Conservation (phyloP, 2,888 invertebrate genomes). For the Pelosia muscerda region DNA sequence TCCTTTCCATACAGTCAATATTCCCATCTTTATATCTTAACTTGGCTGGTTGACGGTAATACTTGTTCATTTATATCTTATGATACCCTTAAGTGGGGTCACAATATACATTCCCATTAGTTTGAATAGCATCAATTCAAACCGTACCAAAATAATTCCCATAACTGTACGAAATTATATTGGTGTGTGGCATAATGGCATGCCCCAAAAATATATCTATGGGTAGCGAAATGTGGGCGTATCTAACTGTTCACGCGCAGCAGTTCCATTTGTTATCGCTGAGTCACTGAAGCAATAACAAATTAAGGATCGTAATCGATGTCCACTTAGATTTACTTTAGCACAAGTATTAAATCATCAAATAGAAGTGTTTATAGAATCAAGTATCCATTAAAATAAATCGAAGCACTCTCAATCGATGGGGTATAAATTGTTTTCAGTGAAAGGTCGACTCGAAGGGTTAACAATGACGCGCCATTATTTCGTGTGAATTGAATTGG, state of each 20-base stretch:
- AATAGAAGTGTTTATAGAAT: conserved; percentile 47
- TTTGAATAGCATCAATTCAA: background rate
- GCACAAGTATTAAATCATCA: conserved; percentile 17
- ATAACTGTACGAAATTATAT: background rate
- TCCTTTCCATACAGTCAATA: background rate
- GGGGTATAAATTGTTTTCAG: conserved; percentile 52
- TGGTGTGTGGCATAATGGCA: background rate
- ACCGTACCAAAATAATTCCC: background rate
- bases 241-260: background rate
- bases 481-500: conserved; percentile 71
- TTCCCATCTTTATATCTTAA: background rate
- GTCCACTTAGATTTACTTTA: background rate
- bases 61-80: background rate
- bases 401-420: conserved; percentile 46
- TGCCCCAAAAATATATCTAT: background rate
- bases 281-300: background rate
- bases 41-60: background rate
- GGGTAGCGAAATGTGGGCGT: background rate
- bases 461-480: conserved; percentile 69
- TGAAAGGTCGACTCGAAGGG: conserved; percentile 54
- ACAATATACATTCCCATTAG: background rate
- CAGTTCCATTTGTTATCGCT: background rate
- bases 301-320: background rate
- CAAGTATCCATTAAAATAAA: conserved; percentile 51
- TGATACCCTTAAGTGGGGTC: background rate